Conservation (phyloP, 1,140 invertebrate species). For the Proales similis region DNA sequence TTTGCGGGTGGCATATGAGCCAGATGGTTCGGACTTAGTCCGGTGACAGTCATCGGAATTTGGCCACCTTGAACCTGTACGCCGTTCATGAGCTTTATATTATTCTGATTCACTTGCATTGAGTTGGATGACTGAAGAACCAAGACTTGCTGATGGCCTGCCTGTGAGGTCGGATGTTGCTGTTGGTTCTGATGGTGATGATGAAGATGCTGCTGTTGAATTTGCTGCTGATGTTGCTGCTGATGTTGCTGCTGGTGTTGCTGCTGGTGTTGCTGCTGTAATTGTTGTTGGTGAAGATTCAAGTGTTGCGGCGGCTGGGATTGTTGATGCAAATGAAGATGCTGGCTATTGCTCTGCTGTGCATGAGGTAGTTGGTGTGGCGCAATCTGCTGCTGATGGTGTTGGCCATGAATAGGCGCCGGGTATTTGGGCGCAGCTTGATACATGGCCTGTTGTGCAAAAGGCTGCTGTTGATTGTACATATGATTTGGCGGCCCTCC, state of each 20-base stretch:
- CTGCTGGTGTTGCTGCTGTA: background rate
- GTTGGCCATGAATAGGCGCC: background rate
- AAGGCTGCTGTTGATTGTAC: background rate
- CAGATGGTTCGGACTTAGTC: background rate
- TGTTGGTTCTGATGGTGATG: background rate
- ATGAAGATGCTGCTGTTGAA: slow-evolving; percentile 3
- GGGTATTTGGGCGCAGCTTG: background rate
- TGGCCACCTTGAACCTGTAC: background rate
- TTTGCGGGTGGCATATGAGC: background rate
- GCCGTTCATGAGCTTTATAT: slow-evolving; percentile 1
- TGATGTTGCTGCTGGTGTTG: background rate
- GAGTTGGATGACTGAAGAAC: no score
- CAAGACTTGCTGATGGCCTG: no score
- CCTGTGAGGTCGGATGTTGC: background rate
- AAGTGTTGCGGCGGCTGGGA: background rate
- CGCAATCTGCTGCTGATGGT: background rate
- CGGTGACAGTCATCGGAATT: background rate
- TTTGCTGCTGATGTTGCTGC: background rate
- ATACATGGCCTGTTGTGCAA: background rate
- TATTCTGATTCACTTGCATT: no score
- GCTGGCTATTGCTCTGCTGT: background rate
- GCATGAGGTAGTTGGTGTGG: background rate
- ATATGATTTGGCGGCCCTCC: no score
- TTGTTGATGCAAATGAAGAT: background rate
- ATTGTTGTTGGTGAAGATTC: slow-evolving; percentile 2